Base-by-base conservation (phyloP, 1,140 invertebrate genomes). In the Delia radicum region DNA sequence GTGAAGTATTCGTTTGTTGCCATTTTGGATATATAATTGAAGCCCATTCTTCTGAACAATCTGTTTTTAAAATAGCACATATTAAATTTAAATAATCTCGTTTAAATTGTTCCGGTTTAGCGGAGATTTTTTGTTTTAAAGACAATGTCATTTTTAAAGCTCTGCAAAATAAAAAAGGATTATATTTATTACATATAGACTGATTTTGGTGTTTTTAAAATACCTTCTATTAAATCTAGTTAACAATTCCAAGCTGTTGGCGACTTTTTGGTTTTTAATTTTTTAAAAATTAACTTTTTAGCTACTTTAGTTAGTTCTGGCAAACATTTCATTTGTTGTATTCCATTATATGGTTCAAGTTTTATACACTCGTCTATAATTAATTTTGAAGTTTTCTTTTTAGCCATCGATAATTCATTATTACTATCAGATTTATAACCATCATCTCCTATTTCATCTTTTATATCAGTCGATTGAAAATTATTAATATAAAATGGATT, bases 11-110 rank as follows among this genome's bases (percentile, higher is more conserved):
- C n/a, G n/a, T 75, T 75, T 71, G 6, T 26, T 61, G n/a, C 42
- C 67, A 75, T 18, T 75, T 75, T 37, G 21, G 24, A 31, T 71
- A 75, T 33, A 75, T 62, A 24, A 61, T 27, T 8, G 42, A 71
- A 26, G 46, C 74, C 29, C 46, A 62, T 7, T 75, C 21, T 12
- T 75, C 65, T 1, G 46, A 72, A n/a, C 33, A 37, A 31, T 75
- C 10, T 1, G 28, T 21, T 2, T 55, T 61, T 13, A 71, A 61
- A 61, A 75, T 75, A 10, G 31, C 74, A n/a, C 31, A 29, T 33
- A 75, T 0, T 61, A 75, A 27, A 33, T 61, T 72, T 72, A 21
- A 24, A 37, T 27, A 61, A 33, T 27, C 67, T 33, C 28, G 7
- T 42, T 72, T 27, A 21, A 71, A 72, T 42, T 69, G n/a, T 21